Conservation (phyloP, 1,140 invertebrate genomes). For the Chionoecetes opilio region DNA sequence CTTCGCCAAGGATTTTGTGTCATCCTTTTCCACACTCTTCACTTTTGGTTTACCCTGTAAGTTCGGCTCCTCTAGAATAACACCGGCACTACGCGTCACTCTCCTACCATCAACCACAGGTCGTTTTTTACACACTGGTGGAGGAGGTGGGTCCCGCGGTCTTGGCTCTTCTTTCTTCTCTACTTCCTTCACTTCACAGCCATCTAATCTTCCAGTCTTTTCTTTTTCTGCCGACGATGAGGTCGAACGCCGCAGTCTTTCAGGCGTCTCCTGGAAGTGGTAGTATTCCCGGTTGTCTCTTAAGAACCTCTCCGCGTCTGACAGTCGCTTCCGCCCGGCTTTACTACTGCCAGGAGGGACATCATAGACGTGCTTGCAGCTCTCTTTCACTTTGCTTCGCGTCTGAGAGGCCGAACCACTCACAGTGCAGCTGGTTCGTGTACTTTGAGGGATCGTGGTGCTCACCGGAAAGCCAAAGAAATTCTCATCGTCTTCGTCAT, state of each 20-base stretch:
- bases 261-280: slow-evolving; percentile 80
- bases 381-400: slow-evolving; percentile 60
- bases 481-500: slow-evolving; percentile 78
- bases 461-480: slow-evolving; percentile 75
- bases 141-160: slow-evolving; percentile 5
- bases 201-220: slow-evolving; percentile 56
- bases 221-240: slow-evolving; percentile 61
- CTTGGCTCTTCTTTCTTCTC: slow-evolving; percentile 65
- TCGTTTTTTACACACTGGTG: slow-evolving; percentile 47
- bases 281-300: slow-evolving; percentile 81
- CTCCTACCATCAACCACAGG: slow-evolving; percentile 31
- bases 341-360: slow-evolving; percentile 52
- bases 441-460: slow-evolving; percentile 66
- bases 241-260: slow-evolving; percentile 76
- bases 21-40: slow-evolving; percentile 41
- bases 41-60: slow-evolving; percentile 12
- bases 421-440: background rate
- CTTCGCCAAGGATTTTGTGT: slow-evolving; percentile 4
- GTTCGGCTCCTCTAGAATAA: slow-evolving; percentile 41
- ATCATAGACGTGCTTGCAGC: slow-evolving; percentile 48
- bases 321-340: slow-evolving; percentile 75
- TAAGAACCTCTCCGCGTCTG: slow-evolving; percentile 80
- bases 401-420: slow-evolving; percentile 51
- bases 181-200: slow-evolving; percentile 43
- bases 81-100: slow-evolving; percentile 68